A percentile compares a stretch with the other conserved stretches of the same genome.
These are phyloP conservation scores for Melanophora roralis DNA, from an alignment of 2,888 invertebrate genomes.

Conservation along the genomic window DNA sequence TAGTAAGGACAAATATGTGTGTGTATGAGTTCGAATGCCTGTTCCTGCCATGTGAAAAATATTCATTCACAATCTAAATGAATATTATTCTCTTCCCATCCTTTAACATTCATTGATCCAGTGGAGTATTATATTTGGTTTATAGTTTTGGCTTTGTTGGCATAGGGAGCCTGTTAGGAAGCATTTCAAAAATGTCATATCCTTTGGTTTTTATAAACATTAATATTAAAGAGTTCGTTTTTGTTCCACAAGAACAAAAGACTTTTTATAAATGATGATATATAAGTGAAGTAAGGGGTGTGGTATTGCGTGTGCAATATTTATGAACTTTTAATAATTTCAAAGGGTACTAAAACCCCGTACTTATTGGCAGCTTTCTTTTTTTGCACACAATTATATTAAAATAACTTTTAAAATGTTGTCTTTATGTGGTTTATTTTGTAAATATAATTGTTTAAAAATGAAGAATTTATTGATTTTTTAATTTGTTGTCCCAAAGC, in stretches of 20 bases:
- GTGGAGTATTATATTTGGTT: constrained; percentile 5
- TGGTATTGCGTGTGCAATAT: neutral
- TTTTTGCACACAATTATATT: constrained; percentile 21
- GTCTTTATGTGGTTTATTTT: neutral
- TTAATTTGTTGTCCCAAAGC: constrained; percentile 13
- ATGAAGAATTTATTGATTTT: constrained; percentile 27
- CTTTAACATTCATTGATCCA: constrained; percentile 23
- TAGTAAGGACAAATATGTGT: too few relatives aligned
- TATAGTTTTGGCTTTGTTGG: neutral
- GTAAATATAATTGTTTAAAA: neutral
- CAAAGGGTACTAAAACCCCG: neutral
- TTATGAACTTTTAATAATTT: constrained; percentile 15
- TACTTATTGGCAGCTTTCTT: neutral
- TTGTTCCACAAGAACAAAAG: constrained; percentile 46
- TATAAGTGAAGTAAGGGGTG: neutral
- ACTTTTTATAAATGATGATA: neutral
- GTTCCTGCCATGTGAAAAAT: constrained; percentile 4
- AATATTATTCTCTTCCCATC: constrained; percentile 4
- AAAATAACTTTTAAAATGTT: constrained; percentile 7
- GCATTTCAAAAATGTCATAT: constrained; percentile 12
- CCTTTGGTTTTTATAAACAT: constrained; percentile 34
- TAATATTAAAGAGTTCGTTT: constrained; percentile 23
- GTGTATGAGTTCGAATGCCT: neutral
- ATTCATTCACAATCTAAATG: constrained; percentile 15
- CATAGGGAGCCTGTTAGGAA: neutral